Evolutionary conservation across 2,797 vertebrate species (phyloP).

Genomic region (Tangara arthus): DNA sequence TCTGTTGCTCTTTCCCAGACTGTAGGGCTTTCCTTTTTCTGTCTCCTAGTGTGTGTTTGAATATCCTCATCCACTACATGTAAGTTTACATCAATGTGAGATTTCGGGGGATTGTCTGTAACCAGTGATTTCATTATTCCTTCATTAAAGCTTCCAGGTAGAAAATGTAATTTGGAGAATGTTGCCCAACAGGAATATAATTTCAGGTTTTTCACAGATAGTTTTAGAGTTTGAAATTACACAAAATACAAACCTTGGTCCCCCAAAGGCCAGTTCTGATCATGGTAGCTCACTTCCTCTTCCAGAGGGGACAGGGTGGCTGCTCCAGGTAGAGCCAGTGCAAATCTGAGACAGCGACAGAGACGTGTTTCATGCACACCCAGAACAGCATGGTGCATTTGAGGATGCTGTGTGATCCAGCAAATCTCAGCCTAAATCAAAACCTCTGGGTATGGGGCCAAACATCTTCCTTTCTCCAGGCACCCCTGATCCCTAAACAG

Average conservation of each 20-base stretch:
- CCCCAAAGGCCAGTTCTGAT: background rate
- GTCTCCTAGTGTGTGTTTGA: background rate
- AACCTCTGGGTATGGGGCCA: background rate
- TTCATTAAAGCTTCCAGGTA: background rate
- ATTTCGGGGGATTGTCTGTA: background rate
- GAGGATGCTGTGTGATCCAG: background rate
- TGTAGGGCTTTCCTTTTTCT: background rate
- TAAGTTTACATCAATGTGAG: background rate
- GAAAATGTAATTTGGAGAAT: background rate
- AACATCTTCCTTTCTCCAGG: background rate
- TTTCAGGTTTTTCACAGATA: background rate
- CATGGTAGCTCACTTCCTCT: background rate
- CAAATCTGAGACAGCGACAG: background rate
- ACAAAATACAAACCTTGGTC: background rate
- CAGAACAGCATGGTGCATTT: background rate
- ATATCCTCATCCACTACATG: background rate
- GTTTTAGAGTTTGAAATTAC: background rate
- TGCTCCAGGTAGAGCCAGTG: background rate
- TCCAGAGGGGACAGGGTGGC: background rate
- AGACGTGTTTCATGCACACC: accelerated
- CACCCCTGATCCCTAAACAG: background rate
- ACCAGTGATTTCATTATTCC: background rate
- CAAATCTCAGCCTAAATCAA: background rate
- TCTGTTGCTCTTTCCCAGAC: background rate
- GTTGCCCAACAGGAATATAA: background rate